A percentile compares a stretch with the other conserved stretches of the same genome.
These are phyloP conservation scores for Hippocampus guttulatus DNA, from an alignment of 2,113 vertebrate species.

Conservation along the genomic window DNA sequence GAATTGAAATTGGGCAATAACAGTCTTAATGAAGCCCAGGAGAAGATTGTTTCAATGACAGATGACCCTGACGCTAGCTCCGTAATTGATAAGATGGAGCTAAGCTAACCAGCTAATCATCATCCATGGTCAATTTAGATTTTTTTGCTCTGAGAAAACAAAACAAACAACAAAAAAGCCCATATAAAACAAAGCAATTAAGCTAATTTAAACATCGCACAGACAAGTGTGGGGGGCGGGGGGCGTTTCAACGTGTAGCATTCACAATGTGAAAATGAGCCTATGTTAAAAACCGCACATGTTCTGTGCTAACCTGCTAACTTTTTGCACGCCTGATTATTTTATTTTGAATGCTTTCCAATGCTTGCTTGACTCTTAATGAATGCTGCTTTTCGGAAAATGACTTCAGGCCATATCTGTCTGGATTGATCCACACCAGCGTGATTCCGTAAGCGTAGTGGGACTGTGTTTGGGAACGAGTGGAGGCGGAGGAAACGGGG, in stretches of 20 bases:
- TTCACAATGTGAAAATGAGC: not conserved
- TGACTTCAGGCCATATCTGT: slow-evolving; percentile 59
- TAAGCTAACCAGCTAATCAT: no score
- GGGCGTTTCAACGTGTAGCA: not conserved
- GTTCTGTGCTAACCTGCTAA: not conserved
- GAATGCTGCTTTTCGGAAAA: slow-evolving; percentile 57
- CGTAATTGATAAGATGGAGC: no score
- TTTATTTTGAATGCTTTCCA: slow-evolving; percentile 55
- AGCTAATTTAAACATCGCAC: not conserved
- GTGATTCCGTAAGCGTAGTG: slow-evolving; percentile 53
- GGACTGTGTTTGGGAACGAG: slow-evolving; percentile 17
- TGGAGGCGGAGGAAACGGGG: slow-evolving; percentile 29
- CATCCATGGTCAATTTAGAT: no score
- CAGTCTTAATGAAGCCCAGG: no score
- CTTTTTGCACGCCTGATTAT: slow-evolving; percentile 32
- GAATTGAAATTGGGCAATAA: no score
- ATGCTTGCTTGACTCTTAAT: slow-evolving; percentile 51
- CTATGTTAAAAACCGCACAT: not conserved
- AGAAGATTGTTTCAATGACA: no score
- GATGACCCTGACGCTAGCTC: no score
- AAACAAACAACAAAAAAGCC: not conserved
- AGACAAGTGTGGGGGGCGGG: no score
- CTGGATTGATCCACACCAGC: slow-evolving; percentile 65
- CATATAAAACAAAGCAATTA: not conserved
- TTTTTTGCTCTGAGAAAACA: not conserved